Conservation (phyloP, 2,888 invertebrate genomes). For the Malthinus seriepunctatus region DNA sequence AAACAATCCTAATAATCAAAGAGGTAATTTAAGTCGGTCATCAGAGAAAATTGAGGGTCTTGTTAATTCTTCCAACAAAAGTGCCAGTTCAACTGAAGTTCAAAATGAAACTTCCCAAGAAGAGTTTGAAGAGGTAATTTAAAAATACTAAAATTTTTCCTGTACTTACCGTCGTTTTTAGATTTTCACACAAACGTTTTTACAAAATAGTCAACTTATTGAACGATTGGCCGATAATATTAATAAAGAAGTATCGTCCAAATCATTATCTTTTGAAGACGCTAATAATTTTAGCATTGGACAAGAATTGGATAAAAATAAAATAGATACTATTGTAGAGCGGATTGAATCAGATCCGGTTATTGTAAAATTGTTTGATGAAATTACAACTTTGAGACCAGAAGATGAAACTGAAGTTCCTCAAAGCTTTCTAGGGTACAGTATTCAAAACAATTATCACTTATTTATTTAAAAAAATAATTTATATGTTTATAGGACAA, state of each 20-base stretch:
- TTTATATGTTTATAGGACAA: background rate
- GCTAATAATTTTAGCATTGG: background rate
- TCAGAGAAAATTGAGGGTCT: background rate
- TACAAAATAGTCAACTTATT: constrained; percentile 58
- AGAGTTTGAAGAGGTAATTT: constrained; percentile 10
- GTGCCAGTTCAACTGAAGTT: background rate
- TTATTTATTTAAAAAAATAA: background rate
- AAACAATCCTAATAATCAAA: constrained; percentile 1
- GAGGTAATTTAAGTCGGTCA: background rate
- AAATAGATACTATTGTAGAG: constrained; percentile 57
- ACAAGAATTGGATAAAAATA: constrained; percentile 52
- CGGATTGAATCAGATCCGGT: constrained; percentile 58
- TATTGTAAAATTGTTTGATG: constrained; percentile 56
- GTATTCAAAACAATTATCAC: no score
- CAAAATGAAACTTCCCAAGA: constrained; percentile 12
- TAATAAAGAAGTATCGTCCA: constrained; percentile 45
- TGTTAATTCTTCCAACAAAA: background rate
- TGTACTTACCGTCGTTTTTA: constrained; percentile 34
- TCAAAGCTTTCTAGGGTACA: background rate
- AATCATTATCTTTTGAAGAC: constrained; percentile 6
- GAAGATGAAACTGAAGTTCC: background rate
- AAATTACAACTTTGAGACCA: constrained; percentile 44
- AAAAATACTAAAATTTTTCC: constrained; percentile 1
- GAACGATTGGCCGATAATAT: constrained; percentile 60
- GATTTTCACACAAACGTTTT: constrained; percentile 55